Base-by-base conservation (phyloP, 2,797 vertebrate genomes). In the Buceros bicornis region DNA sequence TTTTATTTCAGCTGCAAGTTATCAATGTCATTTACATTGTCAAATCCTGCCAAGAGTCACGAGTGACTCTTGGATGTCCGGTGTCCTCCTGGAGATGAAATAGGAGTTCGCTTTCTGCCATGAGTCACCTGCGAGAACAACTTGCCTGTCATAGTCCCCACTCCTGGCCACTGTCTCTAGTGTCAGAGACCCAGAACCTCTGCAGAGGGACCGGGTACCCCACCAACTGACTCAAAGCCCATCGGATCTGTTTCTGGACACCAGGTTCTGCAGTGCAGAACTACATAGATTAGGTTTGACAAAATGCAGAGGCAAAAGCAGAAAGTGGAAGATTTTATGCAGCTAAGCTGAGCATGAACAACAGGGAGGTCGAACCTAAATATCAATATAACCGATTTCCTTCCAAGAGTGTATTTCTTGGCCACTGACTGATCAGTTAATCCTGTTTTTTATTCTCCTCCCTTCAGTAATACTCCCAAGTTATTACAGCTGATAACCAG, bases 401-500 rank as follows among this genome's bases (percentile, higher is more conserved):
- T 84, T 82, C 45, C 31, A 60, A 64, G 73, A 91, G 45, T n/a
- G 45, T 87, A 93, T 94, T 92, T 97, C 66, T 95, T 90, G 81
- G 48, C 28, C 48, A 47, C n/a, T 60, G 70, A 69, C 72, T 80
- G 88, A 90, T 86, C 93, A 72, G 73, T 95, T 97, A 96, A 95
- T 94, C 90, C 86, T 69, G 62, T 77, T 90, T 89, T 93, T 92
- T 82, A 89, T 84, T 92, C 71, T 87, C 43, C 78, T 90, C 29
- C 25, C 37, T 89, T 66, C 83, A 82, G 81, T 67, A 69, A 60
- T 90, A 94, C 57, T 90, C 85, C 70, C 83, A 81, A 33, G 93
- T 95, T 95, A 96, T 95, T 80, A 80, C 56, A 80, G 53, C 70
- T 80, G 77, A 66, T 96, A 82, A 50, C 91, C 56, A 93, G 92